Base-by-base conservation (phyloP, 2,888 invertebrate genomes). In the Rotaria socialis region DNA sequence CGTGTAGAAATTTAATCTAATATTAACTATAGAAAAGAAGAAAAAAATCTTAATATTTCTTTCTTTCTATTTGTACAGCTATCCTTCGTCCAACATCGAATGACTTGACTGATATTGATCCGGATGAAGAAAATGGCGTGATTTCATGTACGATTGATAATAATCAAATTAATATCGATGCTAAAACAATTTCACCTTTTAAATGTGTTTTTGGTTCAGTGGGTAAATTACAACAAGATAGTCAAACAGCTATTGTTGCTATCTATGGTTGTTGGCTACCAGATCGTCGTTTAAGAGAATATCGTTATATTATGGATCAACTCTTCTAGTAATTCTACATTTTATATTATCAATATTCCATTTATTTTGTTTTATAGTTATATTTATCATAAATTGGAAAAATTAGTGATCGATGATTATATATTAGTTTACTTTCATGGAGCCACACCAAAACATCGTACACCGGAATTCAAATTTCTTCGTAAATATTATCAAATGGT, bases 391-490 rank as follows among this genome's bases (percentile, higher is more conserved):
- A 22, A 80, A 80, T 93, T 99, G 91, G 97, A 98, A 92, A 95
- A 95, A 91, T 97, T 96, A 91, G 99, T 99, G 87, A 96, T 98
- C 91, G 96, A 96, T 92, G 99, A 99, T 91, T 99, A 99, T 92
- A 96, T 96, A 89, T 93, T 99, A 87, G 95, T 99, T 7, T 99
- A 99, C 92, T 97, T 99, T 90, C 99, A 99, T 92, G 95, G 95
- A 92, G 99, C 99, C 24, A 93, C 99, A 84, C 95, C 94, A 84
- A 96, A 96, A 90, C 94, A 95, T 91, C 99, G 97, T 92, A 98
- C 97, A 91, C 99, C 98, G 0, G 95, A 97, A 0, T 92, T 97
- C 0, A 94, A 95, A 56, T 99, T 98, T 95, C 93, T 99, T 86
- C 95, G 97, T 94, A 96, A 96, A 91, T 97, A 97, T 0, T 99